Evolutionary conservation across 2,113 vertebrate species (phyloP), one percentile per base, ranked within the genome.

Genomic region (Notiomystis cincta): DNA sequence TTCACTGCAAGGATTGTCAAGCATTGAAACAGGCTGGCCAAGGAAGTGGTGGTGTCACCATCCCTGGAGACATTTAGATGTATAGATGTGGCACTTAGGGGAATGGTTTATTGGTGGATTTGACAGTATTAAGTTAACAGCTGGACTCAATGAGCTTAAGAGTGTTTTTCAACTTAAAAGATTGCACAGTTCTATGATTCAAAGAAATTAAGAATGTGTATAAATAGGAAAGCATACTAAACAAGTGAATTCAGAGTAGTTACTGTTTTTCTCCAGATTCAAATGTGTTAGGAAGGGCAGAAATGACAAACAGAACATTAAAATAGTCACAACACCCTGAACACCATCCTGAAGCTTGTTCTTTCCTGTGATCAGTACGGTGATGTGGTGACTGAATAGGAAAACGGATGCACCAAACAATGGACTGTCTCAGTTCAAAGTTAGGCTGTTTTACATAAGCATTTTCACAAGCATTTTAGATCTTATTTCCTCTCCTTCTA

Each of bases 371-470:
- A 42, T 30, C 35, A 75, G 16, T 70, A 37, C 4, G 53, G 16
- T 1, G 1, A 47, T 64, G 17, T 20, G 15, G 7, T 70, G 12
- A 30, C 44, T 38, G 47, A 75, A 42, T 5, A 57, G 19, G 53
- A 82, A 58, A 85, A 82, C 0, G 1, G 7, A 28, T 1, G 1
- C 4, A 27, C 20, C 7, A 35, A 62, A 35, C 15, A 48, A 42
- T 7, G 14, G n/a, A 38, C 15, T 24, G 2, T 73, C 71, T 78
- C 38, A 28, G 8, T 64, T 50, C 30, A 78, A 62, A 81, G n/a
- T 27, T 22, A 27, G n/a, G 10, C 4, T 2, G 3, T 14, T 64
- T 64, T 66, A 7, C 8, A 31, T 11, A 37, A 10, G 4, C 8
- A 45, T 48, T 90, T 90, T 66, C 21, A 20, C 18, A 70, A 44